phyloP scores from a whole-genome alignment of 1,140 invertebrate species.

The Brachionus koreanus region DNA sequence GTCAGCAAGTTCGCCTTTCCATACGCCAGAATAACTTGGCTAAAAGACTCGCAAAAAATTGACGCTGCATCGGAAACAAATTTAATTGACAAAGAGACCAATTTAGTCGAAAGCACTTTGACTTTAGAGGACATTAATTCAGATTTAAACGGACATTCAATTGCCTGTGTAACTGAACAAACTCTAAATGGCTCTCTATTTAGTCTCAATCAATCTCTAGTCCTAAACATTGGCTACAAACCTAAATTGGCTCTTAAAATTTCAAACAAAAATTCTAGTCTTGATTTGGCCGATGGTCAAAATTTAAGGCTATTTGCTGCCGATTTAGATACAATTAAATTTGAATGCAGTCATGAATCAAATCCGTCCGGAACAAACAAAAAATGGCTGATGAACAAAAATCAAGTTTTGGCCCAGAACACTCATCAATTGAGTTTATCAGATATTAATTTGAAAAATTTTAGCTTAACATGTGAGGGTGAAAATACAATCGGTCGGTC shows the following conservation, averaged over 20 bases:
- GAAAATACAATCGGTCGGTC: neutral
- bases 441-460: neutral
- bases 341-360: neutral
- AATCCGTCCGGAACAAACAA: neutral
- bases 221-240: neutral
- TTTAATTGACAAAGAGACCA: slow-evolving; percentile 8
- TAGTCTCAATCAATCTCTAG: neutral
- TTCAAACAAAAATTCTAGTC: neutral
- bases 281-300: neutral
- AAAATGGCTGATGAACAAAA: neutral
- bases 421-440: neutral
- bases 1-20: neutral
- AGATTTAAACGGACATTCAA: neutral
- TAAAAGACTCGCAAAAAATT: neutral
- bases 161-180: neutral
- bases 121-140: neutral
- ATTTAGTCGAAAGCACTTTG: neutral
- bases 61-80: neutral
- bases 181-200: neutral
- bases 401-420: neutral
- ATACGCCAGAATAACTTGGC: neutral
- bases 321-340: neutral
- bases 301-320: neutral
- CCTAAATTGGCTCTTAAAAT: neutral
- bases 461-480: neutral